A percentile compares a stretch with the other conserved stretches of the same genome.
Conservation (phyloP, 2,113 vertebrate species). For the Anser cygnoides region DNA sequence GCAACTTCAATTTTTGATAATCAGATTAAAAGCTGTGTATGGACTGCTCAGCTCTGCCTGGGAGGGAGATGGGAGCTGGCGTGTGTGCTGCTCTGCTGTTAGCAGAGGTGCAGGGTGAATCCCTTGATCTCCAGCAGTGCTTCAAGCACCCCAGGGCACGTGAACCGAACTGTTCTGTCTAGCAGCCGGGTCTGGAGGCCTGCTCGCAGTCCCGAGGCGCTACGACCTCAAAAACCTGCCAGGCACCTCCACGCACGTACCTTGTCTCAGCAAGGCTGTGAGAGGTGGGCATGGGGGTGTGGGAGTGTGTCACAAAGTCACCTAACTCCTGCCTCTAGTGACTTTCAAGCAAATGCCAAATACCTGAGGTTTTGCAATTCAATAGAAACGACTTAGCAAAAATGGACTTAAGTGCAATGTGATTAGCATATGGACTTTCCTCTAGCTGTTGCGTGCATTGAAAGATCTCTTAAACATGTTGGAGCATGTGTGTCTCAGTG, state of each 20-base stretch:
- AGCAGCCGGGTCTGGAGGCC: background rate
- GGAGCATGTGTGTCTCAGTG: background rate
- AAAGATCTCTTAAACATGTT: background rate
- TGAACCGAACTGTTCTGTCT: background rate
- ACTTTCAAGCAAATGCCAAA: background rate
- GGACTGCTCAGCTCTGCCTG: background rate
- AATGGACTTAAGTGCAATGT: background rate
- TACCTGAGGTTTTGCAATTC: background rate
- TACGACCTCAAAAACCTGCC: background rate
- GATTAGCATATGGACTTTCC: background rate
- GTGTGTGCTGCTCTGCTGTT: background rate
- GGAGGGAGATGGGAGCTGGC: background rate
- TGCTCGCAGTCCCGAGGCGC: background rate
- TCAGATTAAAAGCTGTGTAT: background rate
- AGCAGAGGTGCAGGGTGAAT: accelerated
- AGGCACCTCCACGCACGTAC: too few species aligned
- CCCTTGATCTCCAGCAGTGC: background rate
- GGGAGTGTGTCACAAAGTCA: background rate
- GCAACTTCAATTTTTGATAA: background rate
- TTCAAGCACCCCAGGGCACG: background rate
- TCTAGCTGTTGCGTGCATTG: background rate
- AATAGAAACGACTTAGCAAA: background rate
- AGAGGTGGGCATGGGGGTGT: background rate
- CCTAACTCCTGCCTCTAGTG: background rate
- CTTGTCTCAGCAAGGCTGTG: background rate